Evolutionary conservation across 2,797 vertebrate genomes (phyloP).

Genomic region (Poeciliopsis presidionis): DNA sequence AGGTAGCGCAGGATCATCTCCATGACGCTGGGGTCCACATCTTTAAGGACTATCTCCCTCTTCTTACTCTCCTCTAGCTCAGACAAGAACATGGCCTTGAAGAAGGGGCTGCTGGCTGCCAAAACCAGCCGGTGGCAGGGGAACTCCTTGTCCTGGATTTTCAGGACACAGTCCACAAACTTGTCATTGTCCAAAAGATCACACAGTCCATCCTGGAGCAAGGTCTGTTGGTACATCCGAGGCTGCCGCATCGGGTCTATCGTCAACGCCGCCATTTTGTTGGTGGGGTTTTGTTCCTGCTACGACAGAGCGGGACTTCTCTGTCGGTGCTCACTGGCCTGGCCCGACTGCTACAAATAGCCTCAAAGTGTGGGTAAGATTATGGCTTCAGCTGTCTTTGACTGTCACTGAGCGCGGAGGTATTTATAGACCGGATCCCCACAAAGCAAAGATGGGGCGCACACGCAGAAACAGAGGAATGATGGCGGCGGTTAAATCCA

Average conservation of each 20-base stretch:
- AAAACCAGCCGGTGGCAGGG: slow-evolving; percentile 94
- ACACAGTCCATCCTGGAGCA: slow-evolving; percentile 95
- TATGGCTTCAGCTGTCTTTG: slow-evolving; percentile 82
- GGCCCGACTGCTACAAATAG: slow-evolving; percentile 38
- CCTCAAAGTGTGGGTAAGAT: slow-evolving; percentile 45
- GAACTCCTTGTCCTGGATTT: slow-evolving; percentile 90
- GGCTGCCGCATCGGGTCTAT: slow-evolving; percentile 90
- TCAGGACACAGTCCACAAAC: slow-evolving; percentile 95
- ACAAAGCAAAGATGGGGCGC: slow-evolving; percentile 76
- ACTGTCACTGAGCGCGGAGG: slow-evolving; percentile 67
- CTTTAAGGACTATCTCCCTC: slow-evolving; percentile 88
- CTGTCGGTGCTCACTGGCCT: slow-evolving; percentile 42
- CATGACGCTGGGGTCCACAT: slow-evolving; percentile 90
- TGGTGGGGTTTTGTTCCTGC: slow-evolving; percentile 29
- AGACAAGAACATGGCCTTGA: slow-evolving; percentile 94
- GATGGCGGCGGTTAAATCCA: slow-evolving; percentile 36
- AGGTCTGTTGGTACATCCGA: slow-evolving; percentile 95
- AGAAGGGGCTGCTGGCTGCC: slow-evolving; percentile 96
- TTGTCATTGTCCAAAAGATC: slow-evolving; percentile 93
- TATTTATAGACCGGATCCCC: slow-evolving; percentile 86
- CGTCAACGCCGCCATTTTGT: slow-evolving; percentile 87
- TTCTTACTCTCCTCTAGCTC: slow-evolving; percentile 89
- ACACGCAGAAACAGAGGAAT: slow-evolving; percentile 61
- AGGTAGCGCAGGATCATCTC: slow-evolving; percentile 92
- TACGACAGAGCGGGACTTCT: slow-evolving; percentile 57